A percentile compares a stretch with the other conserved stretches of the same genome.
Conservation (phyloP, 2,888 invertebrate genomes). For the Orchestes rusci region DNA sequence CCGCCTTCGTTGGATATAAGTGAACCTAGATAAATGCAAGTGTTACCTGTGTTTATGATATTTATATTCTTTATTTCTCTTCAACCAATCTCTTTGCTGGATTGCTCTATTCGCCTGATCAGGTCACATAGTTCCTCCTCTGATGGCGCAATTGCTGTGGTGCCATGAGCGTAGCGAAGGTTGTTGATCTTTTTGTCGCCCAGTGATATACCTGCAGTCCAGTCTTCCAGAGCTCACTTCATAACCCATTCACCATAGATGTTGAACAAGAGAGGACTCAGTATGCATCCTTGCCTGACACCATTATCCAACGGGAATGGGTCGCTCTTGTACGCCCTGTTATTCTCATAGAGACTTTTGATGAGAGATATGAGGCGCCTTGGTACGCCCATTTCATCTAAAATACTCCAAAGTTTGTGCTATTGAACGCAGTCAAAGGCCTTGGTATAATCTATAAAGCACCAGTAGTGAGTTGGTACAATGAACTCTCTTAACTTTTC, state of each 20-base stretch:
- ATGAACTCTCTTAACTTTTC: too few relatives aligned
- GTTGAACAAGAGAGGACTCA: not conserved
- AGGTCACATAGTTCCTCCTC: conserved; percentile 7
- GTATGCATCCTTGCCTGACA: not conserved
- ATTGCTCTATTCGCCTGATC: conserved; percentile 8
- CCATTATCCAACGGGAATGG: not conserved
- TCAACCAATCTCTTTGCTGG: conserved; percentile 4
- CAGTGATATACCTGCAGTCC: not conserved
- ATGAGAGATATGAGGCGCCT: not conserved
- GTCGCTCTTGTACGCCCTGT: not conserved
- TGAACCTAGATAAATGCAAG: too few relatives aligned
- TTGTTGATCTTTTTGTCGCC: too few relatives aligned
- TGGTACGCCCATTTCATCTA: not conserved
- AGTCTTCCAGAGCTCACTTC: not conserved
- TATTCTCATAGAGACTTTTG: not conserved
- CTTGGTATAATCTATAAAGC: too few relatives aligned
- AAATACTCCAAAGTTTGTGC: not conserved
- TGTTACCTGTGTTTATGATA: conserved; percentile 4
- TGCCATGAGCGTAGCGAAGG: conserved; percentile 1
- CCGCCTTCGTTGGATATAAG: too few relatives aligned
- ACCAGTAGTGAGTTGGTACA: too few relatives aligned
- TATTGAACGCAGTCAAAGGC: not conserved
- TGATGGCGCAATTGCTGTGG: conserved; percentile 7
- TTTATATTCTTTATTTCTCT: conserved; percentile 7
- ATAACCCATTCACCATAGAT: not conserved